These are phyloP conservation scores for Druceiella hillmani DNA, from an alignment of 2,888 invertebrate genomes.

Conservation along the genomic window DNA sequence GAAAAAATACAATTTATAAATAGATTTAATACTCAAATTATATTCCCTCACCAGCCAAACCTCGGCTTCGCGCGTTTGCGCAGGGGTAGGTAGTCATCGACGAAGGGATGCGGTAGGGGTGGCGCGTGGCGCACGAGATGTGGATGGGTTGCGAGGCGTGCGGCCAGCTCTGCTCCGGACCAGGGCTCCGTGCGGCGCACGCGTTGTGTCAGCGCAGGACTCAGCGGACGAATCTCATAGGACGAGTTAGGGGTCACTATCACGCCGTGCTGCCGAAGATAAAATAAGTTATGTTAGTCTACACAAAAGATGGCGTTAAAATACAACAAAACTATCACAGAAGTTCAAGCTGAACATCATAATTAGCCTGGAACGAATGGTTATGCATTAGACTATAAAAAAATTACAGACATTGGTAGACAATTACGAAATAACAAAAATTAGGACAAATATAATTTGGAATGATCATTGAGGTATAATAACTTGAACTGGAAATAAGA, in stretches of 20 bases:
- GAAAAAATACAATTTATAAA: too few relatives aligned
- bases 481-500: too few relatives aligned
- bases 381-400: too few relatives aligned
- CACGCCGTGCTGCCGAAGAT: conserved; percentile 59
- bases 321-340: too few relatives aligned
- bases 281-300: conserved; percentile 4
- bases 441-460: too few relatives aligned
- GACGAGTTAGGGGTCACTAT: conserved; percentile 62
- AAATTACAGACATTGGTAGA: too few relatives aligned
- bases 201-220: conserved; percentile 35
- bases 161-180: conserved; percentile 31
- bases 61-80: conserved; percentile 16
- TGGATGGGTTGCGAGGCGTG: conserved; percentile 32
- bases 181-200: conserved; percentile 36
- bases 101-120: conserved; percentile 35
- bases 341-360: too few relatives aligned
- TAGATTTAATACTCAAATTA: conserved; percentile 7
- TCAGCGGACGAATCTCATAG: conserved; percentile 63
- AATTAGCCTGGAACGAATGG: too few relatives aligned
- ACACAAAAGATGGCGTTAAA: too few relatives aligned
- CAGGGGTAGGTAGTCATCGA: conserved; percentile 38
- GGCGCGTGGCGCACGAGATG: conserved; percentile 56
- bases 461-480: too few relatives aligned
- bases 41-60: conserved; percentile 15
- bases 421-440: too few relatives aligned